Conservation (phyloP, 2,113 vertebrate genomes). For the Hemiscyllium ocellatum region DNA sequence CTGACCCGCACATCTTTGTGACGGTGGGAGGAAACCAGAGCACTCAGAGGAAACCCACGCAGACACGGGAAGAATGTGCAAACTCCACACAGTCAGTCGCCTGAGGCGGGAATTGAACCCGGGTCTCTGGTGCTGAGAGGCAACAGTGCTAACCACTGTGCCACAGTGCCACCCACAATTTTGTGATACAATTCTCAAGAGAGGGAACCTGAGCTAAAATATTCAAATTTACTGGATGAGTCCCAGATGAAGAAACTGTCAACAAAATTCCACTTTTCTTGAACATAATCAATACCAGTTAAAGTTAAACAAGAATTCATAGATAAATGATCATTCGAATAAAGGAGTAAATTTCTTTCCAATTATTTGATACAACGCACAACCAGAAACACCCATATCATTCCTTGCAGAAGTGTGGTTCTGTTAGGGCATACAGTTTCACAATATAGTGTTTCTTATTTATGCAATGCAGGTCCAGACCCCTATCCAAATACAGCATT, state of each 20-base stretch:
- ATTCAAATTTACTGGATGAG: not conserved
- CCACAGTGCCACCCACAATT: no score
- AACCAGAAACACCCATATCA: not conserved
- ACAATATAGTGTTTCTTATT: not conserved
- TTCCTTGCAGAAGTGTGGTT: not conserved
- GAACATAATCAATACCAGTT: not conserved
- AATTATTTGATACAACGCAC: not conserved
- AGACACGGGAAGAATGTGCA: no score
- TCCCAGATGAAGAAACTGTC: not conserved
- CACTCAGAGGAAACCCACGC: no score
- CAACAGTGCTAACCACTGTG: no score
- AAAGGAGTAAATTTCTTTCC: not conserved
- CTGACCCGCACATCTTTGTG: no score
- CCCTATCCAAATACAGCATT: no score
- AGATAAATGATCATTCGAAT: not conserved
- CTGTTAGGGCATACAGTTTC: not conserved
- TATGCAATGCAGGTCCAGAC: no score
- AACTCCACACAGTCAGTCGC: no score
- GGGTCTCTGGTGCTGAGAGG: no score
- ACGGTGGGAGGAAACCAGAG: no score
- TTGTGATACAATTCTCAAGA: not conserved
- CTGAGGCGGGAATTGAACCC: no score
- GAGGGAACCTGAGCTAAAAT: not conserved
- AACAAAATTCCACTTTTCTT: not conserved
- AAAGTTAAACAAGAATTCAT: not conserved